Conservation (phyloP, 92 coral and sea anemone genomes). For the Galaxea fascicularis region DNA sequence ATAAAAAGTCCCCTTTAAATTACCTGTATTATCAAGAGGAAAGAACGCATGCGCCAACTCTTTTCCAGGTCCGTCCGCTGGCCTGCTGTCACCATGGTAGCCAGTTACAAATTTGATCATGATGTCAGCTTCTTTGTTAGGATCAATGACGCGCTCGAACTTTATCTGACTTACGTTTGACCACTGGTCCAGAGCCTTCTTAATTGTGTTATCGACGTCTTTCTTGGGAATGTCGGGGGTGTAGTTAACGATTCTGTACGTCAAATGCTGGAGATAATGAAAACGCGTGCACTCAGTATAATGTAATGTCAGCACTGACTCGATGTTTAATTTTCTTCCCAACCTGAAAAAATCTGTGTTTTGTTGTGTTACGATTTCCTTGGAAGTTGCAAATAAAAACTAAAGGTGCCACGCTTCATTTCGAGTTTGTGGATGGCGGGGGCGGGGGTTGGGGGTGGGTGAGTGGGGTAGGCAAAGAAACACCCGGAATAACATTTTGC, state of each 20-base stretch:
- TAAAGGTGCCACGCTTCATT: no score
- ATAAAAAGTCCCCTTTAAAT: no score
- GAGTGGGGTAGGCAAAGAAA: no score
- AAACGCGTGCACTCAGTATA: background rate
- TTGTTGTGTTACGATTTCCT: no score
- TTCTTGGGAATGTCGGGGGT: conserved; percentile 33
- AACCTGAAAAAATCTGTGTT: no score
- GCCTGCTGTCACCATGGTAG: conserved; percentile 74
- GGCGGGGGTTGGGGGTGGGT: no score
- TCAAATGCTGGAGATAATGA: conserved; percentile 53
- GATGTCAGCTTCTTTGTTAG: conserved; percentile 72
- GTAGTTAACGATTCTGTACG: conserved; percentile 70
- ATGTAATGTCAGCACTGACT: no score
- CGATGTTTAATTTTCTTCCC: no score
- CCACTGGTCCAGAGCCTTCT: conserved; percentile 63
- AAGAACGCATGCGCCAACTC: conserved; percentile 85
- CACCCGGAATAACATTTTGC: no score
- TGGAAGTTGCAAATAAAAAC: no score
- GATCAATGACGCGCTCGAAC: conserved; percentile 46
- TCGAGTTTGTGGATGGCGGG: no score
- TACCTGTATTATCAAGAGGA: conserved; percentile 76
- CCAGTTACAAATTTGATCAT: conserved; percentile 66
- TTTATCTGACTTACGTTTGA: conserved; percentile 55
- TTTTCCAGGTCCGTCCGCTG: conserved; percentile 80
- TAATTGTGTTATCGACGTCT: conserved; percentile 64